A percentile compares a stretch with the other conserved stretches of the same genome.
Conservation (phyloP, 37 sponge, comb jelly and placozoan species). For the Aphrocallistes beatrix region DNA sequence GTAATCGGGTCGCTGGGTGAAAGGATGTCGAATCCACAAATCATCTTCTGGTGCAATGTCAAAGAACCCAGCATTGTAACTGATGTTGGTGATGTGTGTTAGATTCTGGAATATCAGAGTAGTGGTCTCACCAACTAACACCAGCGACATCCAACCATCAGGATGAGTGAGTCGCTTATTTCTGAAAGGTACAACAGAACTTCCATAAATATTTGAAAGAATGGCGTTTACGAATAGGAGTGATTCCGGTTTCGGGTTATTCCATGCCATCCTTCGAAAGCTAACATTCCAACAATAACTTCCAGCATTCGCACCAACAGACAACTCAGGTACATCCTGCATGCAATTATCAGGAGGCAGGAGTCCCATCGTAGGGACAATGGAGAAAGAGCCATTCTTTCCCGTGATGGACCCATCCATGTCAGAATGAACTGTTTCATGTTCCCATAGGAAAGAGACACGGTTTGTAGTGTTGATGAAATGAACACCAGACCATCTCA, state of each 20-base stretch:
- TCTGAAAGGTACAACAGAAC: neutral
- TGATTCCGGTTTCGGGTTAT: constrained; percentile 2
- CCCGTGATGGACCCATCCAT: constrained; percentile 74
- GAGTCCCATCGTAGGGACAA: constrained; percentile 33
- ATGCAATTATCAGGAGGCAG: constrained; percentile 30
- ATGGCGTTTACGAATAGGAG: neutral
- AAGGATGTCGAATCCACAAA: neutral
- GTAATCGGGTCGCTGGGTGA: neutral
- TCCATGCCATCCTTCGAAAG: neutral
- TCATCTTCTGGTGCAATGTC: neutral
- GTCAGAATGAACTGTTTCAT: constrained; percentile 65
- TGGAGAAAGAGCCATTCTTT: constrained; percentile 18
- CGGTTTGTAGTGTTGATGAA: constrained; percentile 35
- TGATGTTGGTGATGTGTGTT: neutral
- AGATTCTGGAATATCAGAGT: neutral
- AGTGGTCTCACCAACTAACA: neutral
- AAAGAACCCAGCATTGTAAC: neutral
- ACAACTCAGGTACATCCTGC: neutral
- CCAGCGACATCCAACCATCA: neutral
- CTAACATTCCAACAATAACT: neutral
- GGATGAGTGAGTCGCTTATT: neutral
- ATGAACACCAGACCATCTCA: constrained; percentile 36
- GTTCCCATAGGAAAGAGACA: constrained; percentile 58
- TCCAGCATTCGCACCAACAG: neutral
- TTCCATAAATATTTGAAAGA: neutral